These are phyloP conservation scores for Cochlearius cochlearius DNA, from an alignment of 2,113 vertebrate species.

Conservation along the genomic window DNA sequence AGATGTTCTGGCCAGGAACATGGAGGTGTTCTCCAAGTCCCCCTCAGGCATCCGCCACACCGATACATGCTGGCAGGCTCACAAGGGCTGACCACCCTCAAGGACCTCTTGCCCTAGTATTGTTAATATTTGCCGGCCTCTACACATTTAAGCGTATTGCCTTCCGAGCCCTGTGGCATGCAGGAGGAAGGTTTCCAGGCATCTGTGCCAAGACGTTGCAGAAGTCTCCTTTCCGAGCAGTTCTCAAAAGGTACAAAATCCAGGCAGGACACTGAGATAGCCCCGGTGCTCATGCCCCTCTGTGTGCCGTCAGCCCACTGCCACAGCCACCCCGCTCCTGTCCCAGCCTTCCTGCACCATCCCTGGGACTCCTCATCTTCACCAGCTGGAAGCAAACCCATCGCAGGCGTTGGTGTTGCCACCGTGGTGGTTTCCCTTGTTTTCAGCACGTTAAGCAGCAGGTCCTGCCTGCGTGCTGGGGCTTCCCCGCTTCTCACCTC, in stretches of 20 bases:
- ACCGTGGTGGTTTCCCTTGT: neutral
- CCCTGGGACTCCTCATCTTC: neutral
- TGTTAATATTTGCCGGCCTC: neutral
- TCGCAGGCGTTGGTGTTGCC: fast-evolving
- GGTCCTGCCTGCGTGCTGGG: neutral
- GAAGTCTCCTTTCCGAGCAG: neutral
- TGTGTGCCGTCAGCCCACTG: neutral
- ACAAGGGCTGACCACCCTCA: neutral
- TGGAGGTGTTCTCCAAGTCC: neutral
- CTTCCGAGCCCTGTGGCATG: neutral
- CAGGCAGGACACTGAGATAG: neutral
- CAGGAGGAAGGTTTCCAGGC: neutral
- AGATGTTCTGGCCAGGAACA: neutral
- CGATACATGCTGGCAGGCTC: neutral
- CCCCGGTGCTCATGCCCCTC: neutral
- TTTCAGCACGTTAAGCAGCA: neutral
- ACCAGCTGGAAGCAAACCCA: neutral
- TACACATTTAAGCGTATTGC: neutral
- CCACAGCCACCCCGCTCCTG: neutral
- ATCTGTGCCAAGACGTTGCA: neutral
- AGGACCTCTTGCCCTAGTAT: neutral
- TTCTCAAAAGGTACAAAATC: neutral
- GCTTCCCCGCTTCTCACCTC: neutral
- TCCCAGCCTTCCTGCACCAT: neutral
- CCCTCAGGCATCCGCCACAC: neutral